Percentiles rank a stretch among this genome's conserved stretches.
These are phyloP conservation scores for Epirrhoe tristata DNA, from an alignment of 2,888 invertebrate genomes.

Conservation along the genomic window DNA sequence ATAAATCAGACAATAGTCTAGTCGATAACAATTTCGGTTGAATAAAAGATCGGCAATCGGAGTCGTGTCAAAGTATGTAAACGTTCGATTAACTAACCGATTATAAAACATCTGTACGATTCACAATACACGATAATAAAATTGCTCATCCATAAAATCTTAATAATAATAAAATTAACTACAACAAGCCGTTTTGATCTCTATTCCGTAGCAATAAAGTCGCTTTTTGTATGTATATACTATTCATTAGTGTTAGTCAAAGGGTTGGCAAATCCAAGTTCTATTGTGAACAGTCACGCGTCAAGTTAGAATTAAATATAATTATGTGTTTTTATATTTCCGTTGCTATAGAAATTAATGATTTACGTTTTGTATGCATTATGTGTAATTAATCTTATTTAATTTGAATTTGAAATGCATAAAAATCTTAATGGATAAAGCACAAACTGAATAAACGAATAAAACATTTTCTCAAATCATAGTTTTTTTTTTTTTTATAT, in stretches of 20 bases:
- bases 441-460: too few species aligned
- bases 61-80: slow-evolving; percentile 41
- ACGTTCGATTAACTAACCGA: slow-evolving; percentile 55
- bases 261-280: slow-evolving; percentile 84
- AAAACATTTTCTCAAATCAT: too few species aligned
- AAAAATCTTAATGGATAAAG: background rate
- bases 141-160: slow-evolving; percentile 80
- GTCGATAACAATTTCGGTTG: background rate
- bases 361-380: slow-evolving; percentile 44
- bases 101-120: slow-evolving; percentile 56
- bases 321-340: slow-evolving; percentile 77
- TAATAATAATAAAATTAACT: slow-evolving; percentile 72
- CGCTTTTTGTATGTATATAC: slow-evolving; percentile 40
- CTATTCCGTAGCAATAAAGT: slow-evolving; percentile 47
- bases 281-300: slow-evolving; percentile 83
- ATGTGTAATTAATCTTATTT: slow-evolving; percentile 37
- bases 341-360: slow-evolving; percentile 74
- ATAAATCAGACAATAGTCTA: background rate
- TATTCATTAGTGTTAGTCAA: slow-evolving; percentile 80
- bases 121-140: slow-evolving; percentile 77
- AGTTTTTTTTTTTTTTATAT: too few species aligned
- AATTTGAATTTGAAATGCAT: slow-evolving; percentile 34
- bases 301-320: slow-evolving; percentile 75
- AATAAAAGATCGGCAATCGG: background rate
- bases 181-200: slow-evolving; percentile 44